A percentile compares a stretch with the other conserved stretches of the same genome.
These are phyloP conservation scores for Schizopygopsis pylzovi DNA, from an alignment of 2,797 vertebrate genomes.

Conservation along the genomic window DNA sequence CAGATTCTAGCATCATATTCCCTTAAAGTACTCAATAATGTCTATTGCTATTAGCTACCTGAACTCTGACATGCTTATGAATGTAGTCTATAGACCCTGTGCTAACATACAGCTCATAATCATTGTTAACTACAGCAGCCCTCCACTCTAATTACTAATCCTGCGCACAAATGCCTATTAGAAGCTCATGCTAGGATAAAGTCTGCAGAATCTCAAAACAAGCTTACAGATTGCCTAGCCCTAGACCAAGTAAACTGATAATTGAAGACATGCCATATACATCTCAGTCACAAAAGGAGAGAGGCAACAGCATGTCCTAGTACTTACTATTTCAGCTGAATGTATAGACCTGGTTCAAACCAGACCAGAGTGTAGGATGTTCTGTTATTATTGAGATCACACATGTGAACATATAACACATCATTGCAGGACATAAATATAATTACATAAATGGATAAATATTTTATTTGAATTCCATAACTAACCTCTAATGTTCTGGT, in stretches of 20 bases:
- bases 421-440: background rate
- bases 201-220: constrained; percentile 19
- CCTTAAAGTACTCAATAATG: background rate
- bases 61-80: constrained; percentile 6
- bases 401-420: background rate
- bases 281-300: constrained; percentile 42
- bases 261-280: constrained; percentile 46
- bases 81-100: constrained; percentile 20
- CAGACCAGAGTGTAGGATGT: background rate
- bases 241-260: constrained; percentile 33
- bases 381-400: constrained; percentile 63
- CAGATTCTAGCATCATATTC: background rate
- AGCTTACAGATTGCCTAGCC: constrained; percentile 59
- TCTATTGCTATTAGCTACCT: background rate
- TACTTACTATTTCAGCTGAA: background rate
- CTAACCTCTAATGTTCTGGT: background rate
- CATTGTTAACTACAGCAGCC: constrained; percentile 66
- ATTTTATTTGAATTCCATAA: background rate
- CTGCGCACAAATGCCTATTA: constrained; percentile 66
- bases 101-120: constrained; percentile 66
- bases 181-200: constrained; percentile 62
- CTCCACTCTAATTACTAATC: constrained; percentile 72
- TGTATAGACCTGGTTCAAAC: constrained; percentile 34
- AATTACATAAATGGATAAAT: background rate
- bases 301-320: background rate